A percentile compares a stretch with the other conserved stretches of the same genome.
Conservation (phyloP, 2,797 vertebrate species). For the Xiphophorus birchmanni region DNA sequence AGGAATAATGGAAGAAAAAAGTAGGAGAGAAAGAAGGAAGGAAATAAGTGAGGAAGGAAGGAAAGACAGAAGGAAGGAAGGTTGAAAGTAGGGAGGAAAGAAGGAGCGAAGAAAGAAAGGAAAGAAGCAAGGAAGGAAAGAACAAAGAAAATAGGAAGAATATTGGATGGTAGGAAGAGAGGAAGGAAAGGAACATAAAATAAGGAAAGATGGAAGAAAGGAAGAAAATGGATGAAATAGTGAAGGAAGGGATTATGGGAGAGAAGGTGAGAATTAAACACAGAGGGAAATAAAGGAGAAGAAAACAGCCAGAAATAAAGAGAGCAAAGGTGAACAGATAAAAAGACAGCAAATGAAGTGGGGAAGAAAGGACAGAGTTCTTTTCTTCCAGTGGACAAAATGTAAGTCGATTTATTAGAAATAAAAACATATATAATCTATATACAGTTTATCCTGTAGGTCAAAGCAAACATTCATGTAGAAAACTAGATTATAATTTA, state of each 20-base stretch:
- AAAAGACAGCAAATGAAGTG: background rate
- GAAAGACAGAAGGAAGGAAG: no score
- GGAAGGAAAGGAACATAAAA: background rate
- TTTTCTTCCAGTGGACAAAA: background rate
- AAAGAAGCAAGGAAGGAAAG: background rate
- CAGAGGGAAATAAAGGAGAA: background rate
- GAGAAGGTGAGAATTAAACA: background rate
- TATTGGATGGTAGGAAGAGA: background rate
- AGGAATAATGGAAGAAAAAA: background rate
- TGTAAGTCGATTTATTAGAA: background rate
- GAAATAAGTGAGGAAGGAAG: background rate
- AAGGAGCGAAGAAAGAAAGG: background rate
- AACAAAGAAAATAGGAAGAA: background rate
- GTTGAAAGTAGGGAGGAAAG: background rate
- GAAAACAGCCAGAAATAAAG: background rate
- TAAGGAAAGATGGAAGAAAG: background rate
- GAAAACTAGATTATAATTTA: slow-evolving; percentile 23
- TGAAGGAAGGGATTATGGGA: background rate
- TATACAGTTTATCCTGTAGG: background rate
- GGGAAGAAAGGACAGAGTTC: background rate
- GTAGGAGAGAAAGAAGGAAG: background rate
- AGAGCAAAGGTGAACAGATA: background rate
- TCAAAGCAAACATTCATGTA: background rate
- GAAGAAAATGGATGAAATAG: background rate
- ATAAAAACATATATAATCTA: background rate